phyloP scores from a whole-genome alignment of 2,113 vertebrate species.

The Phodopus roborovskii region DNA sequence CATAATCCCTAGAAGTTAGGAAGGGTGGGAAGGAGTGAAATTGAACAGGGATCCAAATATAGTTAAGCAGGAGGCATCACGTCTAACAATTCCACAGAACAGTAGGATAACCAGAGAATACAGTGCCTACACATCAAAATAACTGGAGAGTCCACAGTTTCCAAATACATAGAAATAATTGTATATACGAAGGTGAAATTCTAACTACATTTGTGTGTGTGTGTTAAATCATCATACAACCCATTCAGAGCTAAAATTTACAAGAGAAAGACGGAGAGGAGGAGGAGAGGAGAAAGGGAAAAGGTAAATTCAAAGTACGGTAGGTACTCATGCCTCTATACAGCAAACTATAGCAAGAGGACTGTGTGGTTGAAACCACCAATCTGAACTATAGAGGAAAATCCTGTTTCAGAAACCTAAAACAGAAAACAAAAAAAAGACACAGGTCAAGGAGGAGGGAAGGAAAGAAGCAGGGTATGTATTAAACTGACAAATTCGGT shows the following conservation, averaged over 20 bases:
- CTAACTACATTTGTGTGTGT: not conserved
- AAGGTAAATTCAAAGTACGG: not conserved
- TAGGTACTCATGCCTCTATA: not conserved
- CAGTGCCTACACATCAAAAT: not conserved
- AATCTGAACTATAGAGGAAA: not conserved
- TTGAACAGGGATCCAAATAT: not conserved
- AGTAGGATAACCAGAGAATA: not conserved
- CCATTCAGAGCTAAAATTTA: not conserved
- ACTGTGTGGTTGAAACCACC: not conserved
- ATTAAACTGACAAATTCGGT: not conserved
- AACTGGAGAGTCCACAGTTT: not conserved
- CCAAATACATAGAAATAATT: not conserved
- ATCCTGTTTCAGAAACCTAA: not conserved
- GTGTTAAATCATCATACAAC: not conserved
- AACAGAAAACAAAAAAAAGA: not conserved
- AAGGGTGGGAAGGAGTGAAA: not conserved
- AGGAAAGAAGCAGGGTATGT: no score
- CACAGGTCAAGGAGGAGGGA: not conserved
- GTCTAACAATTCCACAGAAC: not conserved
- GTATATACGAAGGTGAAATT: not conserved
- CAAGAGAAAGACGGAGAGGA: not conserved
- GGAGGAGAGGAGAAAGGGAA: not conserved
- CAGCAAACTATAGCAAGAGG: not conserved
- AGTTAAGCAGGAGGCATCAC: not conserved
- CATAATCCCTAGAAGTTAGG: not conserved